These are phyloP conservation scores for Macrophya alboannulata DNA, from an alignment of 2,888 invertebrate genomes.

Conservation along the genomic window DNA sequence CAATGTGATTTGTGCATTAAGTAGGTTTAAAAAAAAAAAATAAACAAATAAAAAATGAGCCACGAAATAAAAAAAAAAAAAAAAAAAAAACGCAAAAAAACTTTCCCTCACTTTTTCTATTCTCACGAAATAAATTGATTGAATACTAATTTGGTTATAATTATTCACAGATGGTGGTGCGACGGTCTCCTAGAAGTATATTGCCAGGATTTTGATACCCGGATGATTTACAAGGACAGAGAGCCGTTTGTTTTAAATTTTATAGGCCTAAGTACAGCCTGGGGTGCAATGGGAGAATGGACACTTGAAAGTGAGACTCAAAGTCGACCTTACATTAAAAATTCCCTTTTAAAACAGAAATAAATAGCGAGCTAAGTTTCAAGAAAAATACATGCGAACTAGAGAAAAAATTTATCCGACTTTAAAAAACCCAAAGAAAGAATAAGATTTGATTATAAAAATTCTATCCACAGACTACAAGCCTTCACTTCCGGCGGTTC, in stretches of 20 bases:
- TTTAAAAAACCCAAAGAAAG: not conserved
- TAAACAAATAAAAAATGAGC: too few species aligned
- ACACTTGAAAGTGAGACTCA: slow-evolving; percentile 66
- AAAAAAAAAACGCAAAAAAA: too few species aligned
- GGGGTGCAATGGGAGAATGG: slow-evolving; percentile 71
- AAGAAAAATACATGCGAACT: not conserved
- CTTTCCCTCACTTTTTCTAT: too few species aligned
- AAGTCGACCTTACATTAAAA: not conserved
- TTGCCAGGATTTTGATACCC: slow-evolving; percentile 57
- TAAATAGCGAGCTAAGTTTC: not conserved
- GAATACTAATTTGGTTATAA: not conserved
- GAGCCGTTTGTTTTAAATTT: slow-evolving; percentile 71
- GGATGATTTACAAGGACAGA: slow-evolving; percentile 68
- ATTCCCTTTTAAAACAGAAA: not conserved
- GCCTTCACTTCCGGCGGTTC: slow-evolving; percentile 62
- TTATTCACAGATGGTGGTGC: slow-evolving; percentile 65
- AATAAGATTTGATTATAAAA: not conserved
- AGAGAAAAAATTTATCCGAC: not conserved
- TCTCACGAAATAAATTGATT: not conserved
- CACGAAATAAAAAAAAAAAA: not conserved
- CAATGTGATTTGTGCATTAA: slow-evolving; percentile 68
- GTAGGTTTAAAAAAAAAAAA: slow-evolving; percentile 61
- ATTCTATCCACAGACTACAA: slow-evolving; percentile 60
- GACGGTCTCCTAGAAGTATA: slow-evolving; percentile 66
- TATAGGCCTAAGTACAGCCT: slow-evolving; percentile 70